Evolutionary conservation across 2,113 vertebrate species (phyloP).

Genomic region (Sisor rabdophorus): DNA sequence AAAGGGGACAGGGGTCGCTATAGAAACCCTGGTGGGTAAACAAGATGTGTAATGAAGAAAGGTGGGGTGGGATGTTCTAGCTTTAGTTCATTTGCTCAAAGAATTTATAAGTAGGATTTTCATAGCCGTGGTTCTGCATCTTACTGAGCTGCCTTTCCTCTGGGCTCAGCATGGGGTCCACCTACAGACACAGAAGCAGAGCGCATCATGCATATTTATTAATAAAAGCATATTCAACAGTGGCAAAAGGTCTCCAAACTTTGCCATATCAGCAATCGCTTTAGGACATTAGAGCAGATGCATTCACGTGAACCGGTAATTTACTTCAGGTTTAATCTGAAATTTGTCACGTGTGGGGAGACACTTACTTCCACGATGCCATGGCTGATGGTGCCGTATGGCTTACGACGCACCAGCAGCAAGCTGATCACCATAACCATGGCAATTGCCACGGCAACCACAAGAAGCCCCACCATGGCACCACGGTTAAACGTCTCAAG

Average conservation of each 20-base stretch:
- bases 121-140: slow-evolving; percentile 82
- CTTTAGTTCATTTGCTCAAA: slow-evolving; percentile 82
- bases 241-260: not conserved
- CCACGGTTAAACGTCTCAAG: slow-evolving; percentile 79
- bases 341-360: no score
- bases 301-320: not conserved
- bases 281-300: not conserved
- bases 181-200: slow-evolving; percentile 59
- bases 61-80: slow-evolving; percentile 20
- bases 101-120: slow-evolving; percentile 83
- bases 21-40: slow-evolving; percentile 43
- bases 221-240: not conserved
- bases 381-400: slow-evolving; percentile 81
- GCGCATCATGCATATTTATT: not conserved
- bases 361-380: slow-evolving; percentile 76
- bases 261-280: not conserved
- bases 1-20: slow-evolving; percentile 30
- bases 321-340: no score
- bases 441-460: slow-evolving; percentile 80
- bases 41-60: slow-evolving; percentile 24
- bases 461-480: slow-evolving; percentile 83
- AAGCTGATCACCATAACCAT: slow-evolving; percentile 84
- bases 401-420: slow-evolving; percentile 78
- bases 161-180: slow-evolving; percentile 78
- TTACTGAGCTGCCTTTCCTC: slow-evolving; percentile 79